A percentile compares a stretch with the other conserved stretches of the same genome.
Evolutionary conservation across 2,888 invertebrate species (phyloP).

Genomic region (Erebia palarica): DNA sequence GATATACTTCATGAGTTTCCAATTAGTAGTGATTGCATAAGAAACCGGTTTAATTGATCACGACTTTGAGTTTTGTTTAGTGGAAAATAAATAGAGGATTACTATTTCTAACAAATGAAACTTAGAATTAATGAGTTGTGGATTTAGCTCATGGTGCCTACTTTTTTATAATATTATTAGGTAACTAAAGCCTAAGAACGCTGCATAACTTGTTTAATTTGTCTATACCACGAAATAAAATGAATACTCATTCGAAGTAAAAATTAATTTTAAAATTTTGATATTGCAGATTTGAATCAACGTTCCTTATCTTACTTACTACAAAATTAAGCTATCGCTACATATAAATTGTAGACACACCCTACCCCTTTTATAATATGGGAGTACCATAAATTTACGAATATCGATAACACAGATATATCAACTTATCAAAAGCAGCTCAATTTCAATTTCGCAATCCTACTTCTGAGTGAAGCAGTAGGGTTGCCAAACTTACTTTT

Average conservation of each 20-base stretch:
- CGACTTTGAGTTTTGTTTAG: not conserved
- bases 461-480: not conserved
- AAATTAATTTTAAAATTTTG: too few species aligned
- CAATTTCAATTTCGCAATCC: slow-evolving; percentile 15
- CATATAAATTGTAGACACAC: not conserved
- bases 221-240: too few species aligned
- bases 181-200: too few species aligned
- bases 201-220: too few species aligned
- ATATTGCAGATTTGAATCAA: not conserved
- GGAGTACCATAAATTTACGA: not conserved
- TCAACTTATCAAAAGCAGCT: slow-evolving; percentile 9
- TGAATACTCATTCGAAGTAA: too few species aligned
- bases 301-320: not conserved
- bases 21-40: slow-evolving; percentile 2
- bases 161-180: too few species aligned
- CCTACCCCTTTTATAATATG: not conserved
- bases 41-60: not conserved
- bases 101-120: too few species aligned
- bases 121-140: too few species aligned
- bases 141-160: too few species aligned
- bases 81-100: not conserved
- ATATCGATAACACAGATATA: slow-evolving; percentile 7
- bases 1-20: slow-evolving; percentile 9
- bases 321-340: not conserved
- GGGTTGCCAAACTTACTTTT: slow-evolving; percentile 1